Evolutionary conservation across 1,140 invertebrate species (phyloP).

Genomic region (Trachelipus rathkii): DNA sequence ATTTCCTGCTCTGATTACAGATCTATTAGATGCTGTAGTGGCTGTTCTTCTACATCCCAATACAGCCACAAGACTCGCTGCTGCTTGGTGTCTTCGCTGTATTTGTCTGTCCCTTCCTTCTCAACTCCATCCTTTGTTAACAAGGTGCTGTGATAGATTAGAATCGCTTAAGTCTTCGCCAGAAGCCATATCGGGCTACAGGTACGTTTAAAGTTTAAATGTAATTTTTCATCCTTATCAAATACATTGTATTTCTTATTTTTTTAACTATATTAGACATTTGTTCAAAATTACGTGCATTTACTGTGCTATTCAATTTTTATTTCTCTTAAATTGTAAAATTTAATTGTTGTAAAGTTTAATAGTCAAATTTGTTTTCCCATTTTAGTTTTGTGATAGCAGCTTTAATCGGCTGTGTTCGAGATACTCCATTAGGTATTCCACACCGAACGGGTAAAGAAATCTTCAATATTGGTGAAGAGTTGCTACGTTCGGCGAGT

Average conservation of each 20-base stretch:
- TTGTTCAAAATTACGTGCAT: neutral
- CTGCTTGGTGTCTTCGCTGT: constrained; percentile 89
- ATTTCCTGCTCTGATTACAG: constrained; percentile 8
- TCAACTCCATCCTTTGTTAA: constrained; percentile 86
- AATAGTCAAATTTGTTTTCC: neutral
- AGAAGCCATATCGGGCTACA: constrained; percentile 91
- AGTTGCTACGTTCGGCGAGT: constrained; percentile 90
- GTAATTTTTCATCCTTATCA: too few relatives aligned
- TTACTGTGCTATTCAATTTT: neutral
- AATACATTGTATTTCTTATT: too few relatives aligned
- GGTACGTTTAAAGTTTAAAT: constrained; percentile 51
- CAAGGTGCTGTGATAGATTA: constrained; percentile 70
- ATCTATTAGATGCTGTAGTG: constrained; percentile 62
- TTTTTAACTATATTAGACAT: too few relatives aligned
- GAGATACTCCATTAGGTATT: constrained; percentile 85
- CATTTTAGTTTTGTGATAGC: constrained; percentile 65
- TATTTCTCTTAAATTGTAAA: neutral
- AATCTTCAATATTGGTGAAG: constrained; percentile 95
- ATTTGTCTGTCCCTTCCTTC: constrained; percentile 89
- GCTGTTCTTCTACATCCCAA: constrained; percentile 88
- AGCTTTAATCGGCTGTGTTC: constrained; percentile 85
- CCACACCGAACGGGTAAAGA: constrained; percentile 94
- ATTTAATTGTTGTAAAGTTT: neutral
- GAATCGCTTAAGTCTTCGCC: constrained; percentile 85
- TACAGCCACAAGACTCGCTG: constrained; percentile 81